Evolutionary conservation across 1,140 invertebrate genomes (phyloP).

Genomic region (Steinernema khuongi): DNA sequence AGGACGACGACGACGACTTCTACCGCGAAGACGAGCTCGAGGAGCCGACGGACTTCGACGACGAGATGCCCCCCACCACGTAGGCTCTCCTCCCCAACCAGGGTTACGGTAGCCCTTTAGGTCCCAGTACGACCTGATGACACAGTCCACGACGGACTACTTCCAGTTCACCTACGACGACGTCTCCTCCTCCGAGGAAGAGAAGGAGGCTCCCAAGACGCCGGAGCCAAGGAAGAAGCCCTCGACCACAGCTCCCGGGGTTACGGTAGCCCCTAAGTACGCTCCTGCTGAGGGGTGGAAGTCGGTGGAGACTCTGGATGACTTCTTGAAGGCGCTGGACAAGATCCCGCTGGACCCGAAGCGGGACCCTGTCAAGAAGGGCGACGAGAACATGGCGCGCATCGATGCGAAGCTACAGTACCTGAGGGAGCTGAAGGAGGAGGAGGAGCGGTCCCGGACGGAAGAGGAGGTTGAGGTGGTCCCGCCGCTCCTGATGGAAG

Average conservation of each 20-base stretch:
- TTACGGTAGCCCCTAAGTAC: not conserved
- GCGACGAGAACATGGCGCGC: conserved; percentile 13
- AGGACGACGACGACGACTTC: conserved; percentile 18
- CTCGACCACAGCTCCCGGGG: not conserved
- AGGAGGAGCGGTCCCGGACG: not conserved
- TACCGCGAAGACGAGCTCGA: too few relatives aligned
- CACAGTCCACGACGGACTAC: conserved; percentile 4
- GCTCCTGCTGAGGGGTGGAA: not conserved
- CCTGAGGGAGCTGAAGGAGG: not conserved
- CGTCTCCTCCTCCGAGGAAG: not conserved
- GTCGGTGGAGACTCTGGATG: not conserved
- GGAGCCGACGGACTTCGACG: too few relatives aligned
- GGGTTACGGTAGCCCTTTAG: not conserved
- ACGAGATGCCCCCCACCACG: conserved; percentile 2
- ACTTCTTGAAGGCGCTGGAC: not conserved
- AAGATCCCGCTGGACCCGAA: not conserved
- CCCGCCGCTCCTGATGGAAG: not conserved
- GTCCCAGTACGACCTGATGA: conserved; percentile 8
- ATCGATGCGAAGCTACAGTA: conserved; percentile 2
- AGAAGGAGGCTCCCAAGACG: not conserved
- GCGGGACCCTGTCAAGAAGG: not conserved
- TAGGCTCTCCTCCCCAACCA: not conserved
- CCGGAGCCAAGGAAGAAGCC: not conserved
- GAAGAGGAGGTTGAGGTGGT: not conserved
- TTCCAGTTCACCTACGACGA: conserved; percentile 13